These are phyloP conservation scores for Theristus sp. DNA, from an alignment of 2,888 invertebrate species.

Conservation along the genomic window DNA sequence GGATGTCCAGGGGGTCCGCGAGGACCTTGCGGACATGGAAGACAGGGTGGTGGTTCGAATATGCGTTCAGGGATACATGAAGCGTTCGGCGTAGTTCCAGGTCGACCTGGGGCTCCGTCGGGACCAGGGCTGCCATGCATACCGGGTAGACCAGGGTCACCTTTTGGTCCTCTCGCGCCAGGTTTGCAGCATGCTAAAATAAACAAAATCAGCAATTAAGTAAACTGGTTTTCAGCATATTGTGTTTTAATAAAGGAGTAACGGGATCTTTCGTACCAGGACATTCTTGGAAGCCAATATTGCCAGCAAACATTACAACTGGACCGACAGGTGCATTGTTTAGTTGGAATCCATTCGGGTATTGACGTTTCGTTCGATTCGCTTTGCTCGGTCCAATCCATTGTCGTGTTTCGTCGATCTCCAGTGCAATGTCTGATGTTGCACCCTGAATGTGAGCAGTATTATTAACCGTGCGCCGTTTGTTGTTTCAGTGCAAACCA, in stretches of 20 bases:
- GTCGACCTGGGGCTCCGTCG: conserved; percentile 26
- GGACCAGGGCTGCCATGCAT: conserved; percentile 21
- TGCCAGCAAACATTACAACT: conserved; percentile 17
- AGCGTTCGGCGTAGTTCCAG: conserved; percentile 28
- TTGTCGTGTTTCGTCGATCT: conserved; percentile 16
- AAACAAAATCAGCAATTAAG: too few relatives aligned
- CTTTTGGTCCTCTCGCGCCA: conserved; percentile 19
- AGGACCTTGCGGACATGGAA: conserved; percentile 25
- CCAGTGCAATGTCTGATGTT: conserved; percentile 19
- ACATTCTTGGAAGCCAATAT: conserved; percentile 27
- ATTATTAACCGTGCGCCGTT: too few relatives aligned
- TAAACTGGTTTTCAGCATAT: too few relatives aligned
- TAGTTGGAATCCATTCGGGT: neutral
- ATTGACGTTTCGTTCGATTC: conserved; percentile 6
- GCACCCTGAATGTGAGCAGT: conserved; percentile 17
- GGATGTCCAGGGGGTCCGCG: conserved; percentile 15
- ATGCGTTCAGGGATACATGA: conserved; percentile 27
- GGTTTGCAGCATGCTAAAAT: conserved; percentile 24
- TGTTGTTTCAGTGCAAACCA: neutral
- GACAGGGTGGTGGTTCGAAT: conserved; percentile 29
- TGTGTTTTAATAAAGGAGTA: too few relatives aligned
- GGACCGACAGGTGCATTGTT: neutral
- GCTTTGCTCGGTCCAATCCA: conserved; percentile 6
- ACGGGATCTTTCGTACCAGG: conserved; percentile 20
- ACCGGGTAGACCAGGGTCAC: conserved; percentile 21